phyloP scores from a whole-genome alignment of 2,888 invertebrate genomes.

The Hirtodrosophila confusa region DNA sequence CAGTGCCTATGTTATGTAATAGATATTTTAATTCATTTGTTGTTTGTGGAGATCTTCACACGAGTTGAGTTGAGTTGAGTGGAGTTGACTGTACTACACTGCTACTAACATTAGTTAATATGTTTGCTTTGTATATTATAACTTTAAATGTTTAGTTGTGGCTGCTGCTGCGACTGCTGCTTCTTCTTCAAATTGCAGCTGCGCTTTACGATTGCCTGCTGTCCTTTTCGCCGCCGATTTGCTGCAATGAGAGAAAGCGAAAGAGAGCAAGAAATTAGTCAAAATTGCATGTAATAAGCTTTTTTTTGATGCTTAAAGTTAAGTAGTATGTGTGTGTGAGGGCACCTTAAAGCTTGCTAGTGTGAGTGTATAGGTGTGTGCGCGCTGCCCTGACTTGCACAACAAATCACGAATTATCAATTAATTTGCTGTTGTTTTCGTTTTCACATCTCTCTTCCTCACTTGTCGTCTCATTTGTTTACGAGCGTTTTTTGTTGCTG shows the following conservation, averaged over 20 bases:
- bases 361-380: not conserved
- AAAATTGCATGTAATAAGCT: slow-evolving; percentile 26
- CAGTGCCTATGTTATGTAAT: slow-evolving; percentile 30
- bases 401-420: slow-evolving; percentile 65
- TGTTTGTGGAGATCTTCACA: slow-evolving; percentile 69
- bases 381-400: slow-evolving; percentile 43
- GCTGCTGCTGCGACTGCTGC: slow-evolving; percentile 28
- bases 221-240: slow-evolving; percentile 65
- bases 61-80: slow-evolving; percentile 56
- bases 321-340: slow-evolving; percentile 5
- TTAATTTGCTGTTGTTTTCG: slow-evolving; percentile 57
- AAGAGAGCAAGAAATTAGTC: slow-evolving; percentile 57
- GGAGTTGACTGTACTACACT: slow-evolving; percentile 75
- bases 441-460: slow-evolving; percentile 7
- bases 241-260: slow-evolving; percentile 67
- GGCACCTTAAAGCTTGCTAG: no score
- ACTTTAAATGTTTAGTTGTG: slow-evolving; percentile 58
- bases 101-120: slow-evolving; percentile 47
- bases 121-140: slow-evolving; percentile 34
- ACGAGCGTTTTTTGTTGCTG: slow-evolving; percentile 36
- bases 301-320: slow-evolving; percentile 1
- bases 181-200: slow-evolving; percentile 26
- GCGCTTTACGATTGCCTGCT: slow-evolving; percentile 72
- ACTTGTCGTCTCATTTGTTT: slow-evolving; percentile 52
- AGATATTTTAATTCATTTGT: slow-evolving; percentile 21